Conservation (phyloP, 2,888 invertebrate genomes). For the Drosophila infuscata region DNA sequence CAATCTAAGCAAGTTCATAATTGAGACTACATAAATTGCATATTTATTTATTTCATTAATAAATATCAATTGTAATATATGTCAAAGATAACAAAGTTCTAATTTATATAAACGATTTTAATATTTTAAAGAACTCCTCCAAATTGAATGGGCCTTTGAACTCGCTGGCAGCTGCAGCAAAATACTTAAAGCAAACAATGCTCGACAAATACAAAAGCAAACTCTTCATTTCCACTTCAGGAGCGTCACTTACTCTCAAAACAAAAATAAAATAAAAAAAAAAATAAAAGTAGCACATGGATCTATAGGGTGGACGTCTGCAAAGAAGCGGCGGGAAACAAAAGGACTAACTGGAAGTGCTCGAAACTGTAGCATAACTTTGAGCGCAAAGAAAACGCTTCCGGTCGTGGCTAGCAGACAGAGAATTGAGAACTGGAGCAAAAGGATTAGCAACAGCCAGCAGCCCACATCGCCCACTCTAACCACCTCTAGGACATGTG, state of each 20-base stretch:
- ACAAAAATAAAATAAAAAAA: slow-evolving; percentile 21
- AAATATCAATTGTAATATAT: no score
- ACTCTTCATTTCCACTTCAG: slow-evolving; percentile 54
- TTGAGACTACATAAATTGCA: not conserved
- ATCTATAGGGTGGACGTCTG: not conserved
- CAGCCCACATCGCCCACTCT: slow-evolving; percentile 1
- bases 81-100: not conserved
- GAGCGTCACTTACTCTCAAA: slow-evolving; percentile 42
- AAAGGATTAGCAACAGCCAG: slow-evolving; percentile 55
- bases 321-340: slow-evolving; percentile 27
- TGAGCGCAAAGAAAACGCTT: slow-evolving; percentile 73
- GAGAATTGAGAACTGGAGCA: slow-evolving; percentile 50
- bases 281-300: slow-evolving; percentile 3
- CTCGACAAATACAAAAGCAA: slow-evolving; percentile 47
- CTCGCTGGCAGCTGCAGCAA: slow-evolving; percentile 10
- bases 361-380: slow-evolving; percentile 68
- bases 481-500: slow-evolving; percentile 17
- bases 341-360: slow-evolving; percentile 48
- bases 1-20: not conserved
- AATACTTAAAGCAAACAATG: slow-evolving; percentile 50
- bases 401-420: slow-evolving; percentile 63
- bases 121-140: not conserved
- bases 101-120: no score
- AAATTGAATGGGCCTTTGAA: slow-evolving; percentile 20
- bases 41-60: not conserved